Base-by-base conservation (phyloP, 2,113 vertebrate genomes). In the Gallinago paraguaiae region DNA sequence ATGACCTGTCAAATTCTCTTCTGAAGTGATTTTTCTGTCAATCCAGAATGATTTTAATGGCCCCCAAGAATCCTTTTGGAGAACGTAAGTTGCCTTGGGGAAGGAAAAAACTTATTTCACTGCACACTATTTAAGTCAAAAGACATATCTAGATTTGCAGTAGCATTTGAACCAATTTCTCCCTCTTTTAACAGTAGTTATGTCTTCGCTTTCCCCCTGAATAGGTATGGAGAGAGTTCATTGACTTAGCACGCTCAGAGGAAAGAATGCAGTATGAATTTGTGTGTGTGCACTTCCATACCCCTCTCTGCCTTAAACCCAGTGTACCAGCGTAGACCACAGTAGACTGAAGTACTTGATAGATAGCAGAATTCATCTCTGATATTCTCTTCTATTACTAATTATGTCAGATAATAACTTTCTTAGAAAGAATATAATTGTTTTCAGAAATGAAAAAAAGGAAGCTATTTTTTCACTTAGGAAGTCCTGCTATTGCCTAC, bases 381-480 rank as follows among this genome's bases (percentile, higher is more conserved):
- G 19, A 19, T 64, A 35, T 19, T 86, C 35, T 68, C 27, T 89
- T 68, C 65, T 74, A 11, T 25, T 75, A 27, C 8, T 60, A 35
- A n/a, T 86, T 67, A 39, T 63, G 22, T 35, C 61, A 78, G 72
- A 20, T 64, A 81, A 79, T 79, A 76, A 35, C 17, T 87, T 86
- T 56, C 35, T 71, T n/a, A 33, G 9, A 4, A 84, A n/a, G 18
- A 79, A 76, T 17, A 46, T 13, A 61, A 14, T 22, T 74, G 18
- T 67, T 90, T 86, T 80, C 79, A 86, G 77, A 86, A 90, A 50
- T 65, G 6, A 59, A 25, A 64, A 53, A 16, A 86, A 86, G 13
- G 13, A 83, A 74, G 13, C 3, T 51, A 15, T 35, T 85, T 81
- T 53, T 82, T 68, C 2, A 3, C 24, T 69, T 51, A 51, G 9